Evolutionary conservation across 2,113 vertebrate genomes (phyloP).

Genomic region (Acanthisitta chloris): DNA sequence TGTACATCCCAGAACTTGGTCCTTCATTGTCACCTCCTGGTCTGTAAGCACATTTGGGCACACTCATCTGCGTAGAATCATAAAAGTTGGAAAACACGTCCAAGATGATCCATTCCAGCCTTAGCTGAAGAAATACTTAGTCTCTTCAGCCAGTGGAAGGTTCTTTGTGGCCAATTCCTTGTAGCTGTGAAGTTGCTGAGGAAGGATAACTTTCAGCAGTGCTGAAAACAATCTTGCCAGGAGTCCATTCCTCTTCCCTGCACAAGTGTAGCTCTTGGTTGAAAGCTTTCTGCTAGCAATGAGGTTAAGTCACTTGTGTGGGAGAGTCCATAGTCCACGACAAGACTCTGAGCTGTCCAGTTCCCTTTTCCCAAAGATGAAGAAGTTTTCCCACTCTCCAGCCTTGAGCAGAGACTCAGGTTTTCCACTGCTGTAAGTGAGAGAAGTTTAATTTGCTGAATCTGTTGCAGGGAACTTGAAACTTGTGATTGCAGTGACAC

Average conservation of each 20-base stretch:
- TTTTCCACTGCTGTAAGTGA: neutral
- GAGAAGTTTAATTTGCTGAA: neutral
- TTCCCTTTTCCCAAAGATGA: neutral
- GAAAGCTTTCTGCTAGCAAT: neutral
- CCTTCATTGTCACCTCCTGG: neutral
- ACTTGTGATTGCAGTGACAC: neutral
- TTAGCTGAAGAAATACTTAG: neutral
- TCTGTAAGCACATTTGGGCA: neutral
- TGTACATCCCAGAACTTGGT: neutral
- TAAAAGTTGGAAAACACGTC: neutral
- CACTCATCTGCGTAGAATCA: neutral
- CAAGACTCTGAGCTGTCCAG: neutral
- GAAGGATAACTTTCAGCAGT: neutral
- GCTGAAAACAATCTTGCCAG: neutral
- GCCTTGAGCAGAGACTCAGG: neutral
- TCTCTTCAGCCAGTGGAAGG: neutral
- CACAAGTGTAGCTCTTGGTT: accelerated
- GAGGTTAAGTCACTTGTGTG: neutral
- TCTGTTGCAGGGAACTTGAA: neutral
- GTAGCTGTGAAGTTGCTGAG: neutral
- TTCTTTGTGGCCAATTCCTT: neutral
- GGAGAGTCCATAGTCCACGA: neutral
- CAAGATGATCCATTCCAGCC: neutral
- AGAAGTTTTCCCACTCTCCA: neutral
- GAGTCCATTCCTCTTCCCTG: neutral